These are phyloP conservation scores for Charina bottae DNA, from an alignment of 2,113 vertebrate genomes.

Conservation along the genomic window DNA sequence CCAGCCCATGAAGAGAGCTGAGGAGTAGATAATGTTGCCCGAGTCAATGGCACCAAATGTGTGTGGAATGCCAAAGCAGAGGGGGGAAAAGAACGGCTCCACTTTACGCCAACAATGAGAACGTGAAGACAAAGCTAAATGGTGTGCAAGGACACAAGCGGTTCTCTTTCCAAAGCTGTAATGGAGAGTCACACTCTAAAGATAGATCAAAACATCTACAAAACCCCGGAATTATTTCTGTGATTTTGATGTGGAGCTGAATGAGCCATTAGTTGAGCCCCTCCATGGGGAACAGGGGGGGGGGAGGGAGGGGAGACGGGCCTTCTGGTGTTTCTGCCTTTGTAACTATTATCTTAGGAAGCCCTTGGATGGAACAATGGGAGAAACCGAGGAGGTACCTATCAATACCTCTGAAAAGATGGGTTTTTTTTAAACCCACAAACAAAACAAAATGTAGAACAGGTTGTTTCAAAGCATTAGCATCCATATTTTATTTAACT, in stretches of 20 bases:
- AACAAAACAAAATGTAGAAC: conserved; percentile 14
- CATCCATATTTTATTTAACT: background rate
- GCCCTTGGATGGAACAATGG: background rate
- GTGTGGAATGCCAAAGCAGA: conserved; percentile 17
- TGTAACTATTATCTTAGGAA: background rate
- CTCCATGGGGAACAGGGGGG: background rate
- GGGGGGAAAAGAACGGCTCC: conserved; percentile 29
- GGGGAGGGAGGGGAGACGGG: conserved; percentile 9
- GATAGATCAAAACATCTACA: conserved; percentile 3
- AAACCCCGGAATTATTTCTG: background rate
- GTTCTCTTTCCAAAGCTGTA: conserved; percentile 4
- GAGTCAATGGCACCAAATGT: conserved; percentile 54
- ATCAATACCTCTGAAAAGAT: background rate
- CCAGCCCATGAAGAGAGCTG: conserved; percentile 34
- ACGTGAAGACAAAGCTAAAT: conserved; percentile 44
- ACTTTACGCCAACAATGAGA: conserved; percentile 48
- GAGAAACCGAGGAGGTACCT: background rate
- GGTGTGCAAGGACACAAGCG: conserved; percentile 35
- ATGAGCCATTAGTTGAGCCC: conserved; percentile 31
- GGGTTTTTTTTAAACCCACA: background rate
- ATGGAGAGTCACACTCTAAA: background rate
- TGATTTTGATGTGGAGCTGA: conserved; percentile 15
- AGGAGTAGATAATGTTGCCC: conserved; percentile 55
- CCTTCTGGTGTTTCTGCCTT: conserved; percentile 5
- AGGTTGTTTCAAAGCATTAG: background rate